Percentiles rank a stretch among this genome's conserved stretches.
phyloP scores from a whole-genome alignment of 2,797 vertebrate species.

The Diglossa cyanea region DNA sequence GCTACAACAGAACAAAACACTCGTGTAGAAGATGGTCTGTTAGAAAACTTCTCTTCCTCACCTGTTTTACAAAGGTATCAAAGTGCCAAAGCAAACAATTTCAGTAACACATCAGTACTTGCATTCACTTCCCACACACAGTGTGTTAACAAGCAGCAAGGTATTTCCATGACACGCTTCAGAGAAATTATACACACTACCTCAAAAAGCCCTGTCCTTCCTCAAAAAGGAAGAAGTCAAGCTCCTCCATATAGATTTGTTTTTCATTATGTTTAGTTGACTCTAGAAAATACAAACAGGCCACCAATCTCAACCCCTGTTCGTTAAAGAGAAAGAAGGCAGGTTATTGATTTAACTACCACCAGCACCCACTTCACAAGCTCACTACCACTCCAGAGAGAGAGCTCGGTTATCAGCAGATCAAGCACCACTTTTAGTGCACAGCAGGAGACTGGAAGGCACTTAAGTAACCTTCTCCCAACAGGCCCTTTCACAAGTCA shows the following conservation, averaged over 20 bases:
- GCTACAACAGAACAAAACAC: background rate
- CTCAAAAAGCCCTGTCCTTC: slow-evolving; percentile 22
- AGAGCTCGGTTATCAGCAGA: background rate
- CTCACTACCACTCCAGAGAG: background rate
- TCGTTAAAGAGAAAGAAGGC: slow-evolving; percentile 32
- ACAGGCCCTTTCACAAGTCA: background rate
- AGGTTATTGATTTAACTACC: background rate
- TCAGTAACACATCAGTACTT: background rate
- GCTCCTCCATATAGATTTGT: slow-evolving; percentile 26
- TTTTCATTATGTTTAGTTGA: slow-evolving; percentile 9
- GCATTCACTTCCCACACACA: background rate
- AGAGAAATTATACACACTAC: background rate
- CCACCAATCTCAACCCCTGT: background rate
- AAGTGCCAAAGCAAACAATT: background rate
- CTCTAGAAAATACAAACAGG: slow-evolving; percentile 23
- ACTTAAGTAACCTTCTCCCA: background rate
- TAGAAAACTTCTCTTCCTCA: background rate
- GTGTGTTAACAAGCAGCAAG: background rate
- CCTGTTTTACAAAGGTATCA: background rate
- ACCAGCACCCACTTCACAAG: background rate
- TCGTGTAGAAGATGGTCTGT: background rate
- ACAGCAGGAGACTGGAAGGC: background rate
- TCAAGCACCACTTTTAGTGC: background rate
- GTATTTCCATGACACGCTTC: background rate
- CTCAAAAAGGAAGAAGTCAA: slow-evolving; percentile 34